A percentile compares a stretch with the other conserved stretches of the same genome.
Evolutionary conservation across 53 echinoderm and acorn worm genomes (phyloP).

Genomic region (Crossaster papposus): DNA sequence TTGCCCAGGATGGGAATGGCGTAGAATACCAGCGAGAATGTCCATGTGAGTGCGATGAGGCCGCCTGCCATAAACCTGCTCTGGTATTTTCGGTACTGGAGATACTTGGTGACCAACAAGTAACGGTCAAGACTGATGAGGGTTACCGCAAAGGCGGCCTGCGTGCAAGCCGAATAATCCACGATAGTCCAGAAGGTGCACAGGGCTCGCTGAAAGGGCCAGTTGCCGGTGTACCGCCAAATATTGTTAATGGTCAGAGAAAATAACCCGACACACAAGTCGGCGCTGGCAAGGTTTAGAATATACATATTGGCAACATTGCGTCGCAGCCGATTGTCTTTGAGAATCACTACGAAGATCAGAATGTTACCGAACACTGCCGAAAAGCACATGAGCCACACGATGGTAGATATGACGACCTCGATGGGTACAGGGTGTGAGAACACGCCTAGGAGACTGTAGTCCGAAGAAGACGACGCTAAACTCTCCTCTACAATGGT

Average conservation of each 20-base stretch:
- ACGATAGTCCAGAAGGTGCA: constrained; percentile 39
- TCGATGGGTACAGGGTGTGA: constrained; percentile 21
- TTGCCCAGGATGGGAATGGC: constrained; percentile 38
- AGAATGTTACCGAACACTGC: constrained; percentile 35
- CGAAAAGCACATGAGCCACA: constrained; percentile 25
- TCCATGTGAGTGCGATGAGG: constrained; percentile 37
- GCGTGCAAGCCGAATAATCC: constrained; percentile 51
- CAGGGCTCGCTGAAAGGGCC: constrained; percentile 35
- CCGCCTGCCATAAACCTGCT: neutral
- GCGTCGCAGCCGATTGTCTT: constrained; percentile 20
- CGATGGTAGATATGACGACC: constrained; percentile 42
- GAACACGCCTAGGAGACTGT: neutral
- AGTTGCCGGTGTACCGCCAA: constrained; percentile 58
- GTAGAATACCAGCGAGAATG: constrained; percentile 18
- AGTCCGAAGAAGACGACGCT: neutral
- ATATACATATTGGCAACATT: constrained; percentile 56
- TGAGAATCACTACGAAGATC: constrained; percentile 24
- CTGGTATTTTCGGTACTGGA: constrained; percentile 51
- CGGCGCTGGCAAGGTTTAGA: constrained; percentile 56
- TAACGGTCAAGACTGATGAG: constrained; percentile 64
- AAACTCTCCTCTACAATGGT: neutral
- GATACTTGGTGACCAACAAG: constrained; percentile 30
- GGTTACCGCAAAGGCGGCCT: constrained; percentile 42
- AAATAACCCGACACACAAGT: constrained; percentile 47
- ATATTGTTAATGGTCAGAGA: constrained; percentile 45